Evolutionary conservation across 2,113 vertebrate species (phyloP).

Genomic region (Rousettus leschenaultii): DNA sequence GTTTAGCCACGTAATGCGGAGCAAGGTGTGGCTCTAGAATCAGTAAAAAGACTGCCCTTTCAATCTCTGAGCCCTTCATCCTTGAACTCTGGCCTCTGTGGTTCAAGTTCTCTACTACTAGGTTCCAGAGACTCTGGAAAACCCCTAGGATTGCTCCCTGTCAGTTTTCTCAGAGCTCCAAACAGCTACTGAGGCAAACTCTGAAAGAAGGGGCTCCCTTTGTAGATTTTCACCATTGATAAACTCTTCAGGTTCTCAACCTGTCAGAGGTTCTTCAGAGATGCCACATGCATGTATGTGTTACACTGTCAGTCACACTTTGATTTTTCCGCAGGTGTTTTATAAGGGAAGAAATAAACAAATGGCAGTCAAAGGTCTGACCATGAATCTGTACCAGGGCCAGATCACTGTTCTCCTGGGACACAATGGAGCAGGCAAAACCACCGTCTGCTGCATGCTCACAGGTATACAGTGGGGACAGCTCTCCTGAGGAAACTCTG

Average conservation of each 20-base stretch:
- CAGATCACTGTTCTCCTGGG: conserved; percentile 91
- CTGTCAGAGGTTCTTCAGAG: background rate
- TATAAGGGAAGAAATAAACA: conserved; percentile 78
- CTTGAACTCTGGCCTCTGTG: background rate
- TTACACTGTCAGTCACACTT: background rate
- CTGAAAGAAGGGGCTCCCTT: background rate
- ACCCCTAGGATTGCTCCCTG: background rate
- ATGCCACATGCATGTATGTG: background rate
- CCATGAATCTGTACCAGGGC: conserved; percentile 88
- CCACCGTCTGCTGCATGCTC: conserved; percentile 87
- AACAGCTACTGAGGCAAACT: background rate
- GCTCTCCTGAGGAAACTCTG: background rate
- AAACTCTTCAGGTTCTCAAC: too few relatives aligned
- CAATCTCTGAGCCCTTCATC: background rate
- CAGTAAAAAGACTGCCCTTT: background rate
- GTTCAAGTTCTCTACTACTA: background rate
- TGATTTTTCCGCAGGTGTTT: conserved; percentile 81
- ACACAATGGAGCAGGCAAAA: conserved; percentile 90
- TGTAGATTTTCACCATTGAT: background rate
- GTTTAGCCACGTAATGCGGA: background rate
- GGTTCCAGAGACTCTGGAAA: background rate
- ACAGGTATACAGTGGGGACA: conserved; percentile 78
- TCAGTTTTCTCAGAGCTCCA: background rate
- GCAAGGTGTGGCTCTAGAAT: background rate
- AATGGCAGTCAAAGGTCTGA: conserved; percentile 84